A percentile compares a stretch with the other conserved stretches of the same genome.
Conservation (phyloP, 30 jellyfish, hydroid and myxozoan genomes). For the Pseudorhiza aurosa region DNA sequence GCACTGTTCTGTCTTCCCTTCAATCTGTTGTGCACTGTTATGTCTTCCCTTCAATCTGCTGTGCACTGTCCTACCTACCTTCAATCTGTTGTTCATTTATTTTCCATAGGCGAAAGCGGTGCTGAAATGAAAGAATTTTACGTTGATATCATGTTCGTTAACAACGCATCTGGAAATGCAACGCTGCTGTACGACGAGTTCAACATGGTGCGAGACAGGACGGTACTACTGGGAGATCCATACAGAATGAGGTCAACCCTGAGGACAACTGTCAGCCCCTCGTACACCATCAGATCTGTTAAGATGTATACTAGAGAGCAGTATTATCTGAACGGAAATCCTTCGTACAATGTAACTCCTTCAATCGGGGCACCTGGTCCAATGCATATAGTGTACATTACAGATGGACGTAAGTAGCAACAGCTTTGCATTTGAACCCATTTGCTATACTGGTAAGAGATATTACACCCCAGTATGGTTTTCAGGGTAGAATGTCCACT, state of each 20-base stretch:
- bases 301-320: slow-evolving; percentile 16
- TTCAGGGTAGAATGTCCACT: no score
- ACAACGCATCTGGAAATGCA: slow-evolving; percentile 76
- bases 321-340: slow-evolving; percentile 76
- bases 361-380: slow-evolving; percentile 77
- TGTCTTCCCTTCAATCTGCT: no score
- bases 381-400: slow-evolving; percentile 66
- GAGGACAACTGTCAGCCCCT: slow-evolving; percentile 78
- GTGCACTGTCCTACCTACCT: no score
- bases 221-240: slow-evolving; percentile 49
- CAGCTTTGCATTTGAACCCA: no score
- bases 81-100: no score
- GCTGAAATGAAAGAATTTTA: slow-evolving; percentile 82
- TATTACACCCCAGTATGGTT: no score
- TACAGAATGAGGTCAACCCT: slow-evolving; percentile 53
- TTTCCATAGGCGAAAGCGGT: slow-evolving; percentile 71
- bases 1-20: no score
- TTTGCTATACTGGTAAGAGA: no score
- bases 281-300: slow-evolving; percentile 42
- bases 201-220: slow-evolving; percentile 58
- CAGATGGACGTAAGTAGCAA: slow-evolving; percentile 92
- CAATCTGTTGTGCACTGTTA: no score
- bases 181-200: slow-evolving; percentile 73
- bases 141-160: slow-evolving; percentile 71
- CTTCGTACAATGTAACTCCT: slow-evolving; percentile 33